These are phyloP conservation scores for Drosophila pegasa DNA, from an alignment of 2,888 invertebrate genomes.

Conservation along the genomic window DNA sequence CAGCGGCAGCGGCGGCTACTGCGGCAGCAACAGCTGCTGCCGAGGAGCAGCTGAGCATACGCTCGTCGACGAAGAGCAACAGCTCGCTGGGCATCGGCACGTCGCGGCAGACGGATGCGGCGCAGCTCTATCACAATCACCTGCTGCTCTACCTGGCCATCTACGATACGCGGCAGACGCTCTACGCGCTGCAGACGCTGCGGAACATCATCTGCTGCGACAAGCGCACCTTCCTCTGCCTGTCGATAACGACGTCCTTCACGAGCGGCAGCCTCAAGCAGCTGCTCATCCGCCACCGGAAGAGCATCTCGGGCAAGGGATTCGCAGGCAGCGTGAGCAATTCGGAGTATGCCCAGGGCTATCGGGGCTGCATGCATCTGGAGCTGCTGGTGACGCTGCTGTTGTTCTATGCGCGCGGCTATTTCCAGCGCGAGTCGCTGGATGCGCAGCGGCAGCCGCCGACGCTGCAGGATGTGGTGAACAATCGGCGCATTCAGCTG, in stretches of 20 bases:
- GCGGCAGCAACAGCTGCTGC: conserved; percentile 66
- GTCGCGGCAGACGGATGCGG: conserved; percentile 47
- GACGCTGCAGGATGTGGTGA: conserved; percentile 89
- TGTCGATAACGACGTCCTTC: conserved; percentile 90
- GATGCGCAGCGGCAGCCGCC: conserved; percentile 86
- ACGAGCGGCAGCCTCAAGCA: conserved; percentile 86
- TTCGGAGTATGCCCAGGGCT: conserved; percentile 89
- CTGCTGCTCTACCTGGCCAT: conserved; percentile 92
- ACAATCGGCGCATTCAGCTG: conserved; percentile 92
- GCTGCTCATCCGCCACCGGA: conserved; percentile 88
- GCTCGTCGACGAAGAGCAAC: conserved; percentile 66
- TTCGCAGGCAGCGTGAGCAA: conserved; percentile 88
- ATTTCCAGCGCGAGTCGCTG: conserved; percentile 84
- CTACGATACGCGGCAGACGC: conserved; percentile 90
- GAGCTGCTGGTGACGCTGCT: conserved; percentile 91
- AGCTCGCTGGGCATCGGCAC: conserved; percentile 48
- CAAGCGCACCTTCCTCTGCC: conserved; percentile 90
- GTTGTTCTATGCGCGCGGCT: conserved; percentile 92
- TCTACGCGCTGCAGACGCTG: conserved; percentile 91
- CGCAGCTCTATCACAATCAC: conserved; percentile 90
- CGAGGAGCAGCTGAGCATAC: conserved; percentile 65
- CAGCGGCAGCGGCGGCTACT: conserved; percentile 50
- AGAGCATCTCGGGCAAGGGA: conserved; percentile 90
- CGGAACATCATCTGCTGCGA: conserved; percentile 90
- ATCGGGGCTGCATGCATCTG: conserved; percentile 91